Evolutionary conservation across 2,113 vertebrate species (phyloP), one percentile per base, ranked within the genome.

Genomic region (Nesoenas mayeri): DNA sequence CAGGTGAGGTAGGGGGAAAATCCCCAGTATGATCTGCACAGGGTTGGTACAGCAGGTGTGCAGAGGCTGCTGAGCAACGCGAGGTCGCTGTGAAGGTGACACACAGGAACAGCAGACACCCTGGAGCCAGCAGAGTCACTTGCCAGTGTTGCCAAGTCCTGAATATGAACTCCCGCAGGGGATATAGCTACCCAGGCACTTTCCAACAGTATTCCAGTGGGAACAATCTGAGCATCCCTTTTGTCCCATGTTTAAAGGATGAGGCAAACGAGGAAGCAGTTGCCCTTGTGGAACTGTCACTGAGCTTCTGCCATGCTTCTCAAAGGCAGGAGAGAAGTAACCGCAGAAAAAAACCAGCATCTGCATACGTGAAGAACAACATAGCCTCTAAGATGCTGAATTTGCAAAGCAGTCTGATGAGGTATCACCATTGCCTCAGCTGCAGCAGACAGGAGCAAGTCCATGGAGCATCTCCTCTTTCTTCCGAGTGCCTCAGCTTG

Each of bases 1-100:
- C 58, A 42, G 29, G 32, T 25, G 38, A n/a, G 9, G 20, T 13
- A 11, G 32, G 6, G 15, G 26, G 14, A 58, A 77, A 32, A 54
- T 26, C 40, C 85, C 34, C 14, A 36, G n/a, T 38, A 21, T 2
- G 26, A 22, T 18, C 17, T 0, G 5, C 10, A 34, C 0, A 60
- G 73, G 24, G 4, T 0, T 0, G 1, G 8, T 53, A 29, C 11
- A 0, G 2, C 29, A 66, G 72, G 5, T 0, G 0, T 19, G 5
- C 17, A 10, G 62, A 54, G 53, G n/a, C 51, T 64, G 57, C 67
- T 79, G 53, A 58, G 72, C 53, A 32, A 24, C 1, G 13, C 0
- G 0, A 61, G 29, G 19, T 44, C 78, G 17, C 32, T 16, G 69
- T 10, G n/a, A 58, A 51, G 25, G 44, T 50, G 58, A 10, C 0